Base-by-base conservation (phyloP, 2,888 invertebrate species). In the Lymantria monacha region DNA sequence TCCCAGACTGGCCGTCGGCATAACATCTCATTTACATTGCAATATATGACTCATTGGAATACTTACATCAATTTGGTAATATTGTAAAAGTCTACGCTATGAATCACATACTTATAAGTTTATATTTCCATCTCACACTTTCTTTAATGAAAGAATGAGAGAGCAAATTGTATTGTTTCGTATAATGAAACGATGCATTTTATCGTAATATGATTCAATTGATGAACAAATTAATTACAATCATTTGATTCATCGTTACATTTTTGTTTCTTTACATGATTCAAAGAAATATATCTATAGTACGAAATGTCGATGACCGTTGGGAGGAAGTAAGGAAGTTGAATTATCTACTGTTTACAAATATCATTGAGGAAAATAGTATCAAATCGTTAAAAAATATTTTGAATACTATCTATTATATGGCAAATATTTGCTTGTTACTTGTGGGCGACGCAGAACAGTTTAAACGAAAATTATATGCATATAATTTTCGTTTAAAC, bases 51-150 rank as follows among this genome's bases (percentile, higher is more conserved):
- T 70, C 64, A 68, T 11, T 14, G 46, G 11, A 9, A 48, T 42
- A 43, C 49, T 83, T 83, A 80, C 75, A 78, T 81, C 73, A 75
- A 79, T 83, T 79, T 66, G 64, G 75, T 81, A 75, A 79, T 83
- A 79, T 66, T 63, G 75, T 81, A 80, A 76, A 66, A 63, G 53
- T 55, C 38, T 47, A 54, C 47, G 14, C 40, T 57, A 69, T 67
- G 67, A 69, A 57, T 67, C 70, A 67, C 52, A 48, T 63, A 70
- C 55, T 55, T 43, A 43, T 36, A 57, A 53, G 70, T 55, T 22
- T 8, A 43, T 55, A 30, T 46, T 10, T 0, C 44, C 22, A 0
- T 59, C 60, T 3, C 51, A 9, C 69, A 45, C 46, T 37, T 10
- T 9, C 9, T 9, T 12, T 9, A 13, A 13, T n/a, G 10, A n/a